Conservation (phyloP, 2,113 vertebrate species). For the Bombycilla garrulus region DNA sequence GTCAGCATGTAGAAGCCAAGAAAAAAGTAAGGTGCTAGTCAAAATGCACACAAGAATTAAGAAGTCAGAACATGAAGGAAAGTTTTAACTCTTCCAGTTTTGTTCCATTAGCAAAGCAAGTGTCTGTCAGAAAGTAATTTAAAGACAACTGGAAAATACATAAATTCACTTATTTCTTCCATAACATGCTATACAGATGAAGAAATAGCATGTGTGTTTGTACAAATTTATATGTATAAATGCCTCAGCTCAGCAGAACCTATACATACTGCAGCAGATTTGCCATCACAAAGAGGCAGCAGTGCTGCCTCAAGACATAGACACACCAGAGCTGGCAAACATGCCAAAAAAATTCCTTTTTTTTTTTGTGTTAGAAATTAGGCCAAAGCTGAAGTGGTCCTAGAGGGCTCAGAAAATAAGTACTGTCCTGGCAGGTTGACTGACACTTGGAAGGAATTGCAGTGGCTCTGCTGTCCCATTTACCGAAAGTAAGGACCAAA, state of each 20-base stretch:
- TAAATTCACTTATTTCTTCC: background rate
- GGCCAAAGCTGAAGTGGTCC: background rate
- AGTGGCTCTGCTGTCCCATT: background rate
- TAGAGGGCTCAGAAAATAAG: background rate
- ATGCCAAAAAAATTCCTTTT: background rate
- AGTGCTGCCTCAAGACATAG: background rate
- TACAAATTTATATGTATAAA: background rate
- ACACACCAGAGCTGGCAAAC: background rate
- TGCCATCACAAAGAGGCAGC: background rate
- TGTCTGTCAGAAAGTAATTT: background rate
- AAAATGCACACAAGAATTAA: background rate
- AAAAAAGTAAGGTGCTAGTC: background rate
- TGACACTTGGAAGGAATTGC: background rate
- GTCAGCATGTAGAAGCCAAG: constrained; percentile 47
- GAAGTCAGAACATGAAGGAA: background rate
- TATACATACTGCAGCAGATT: background rate
- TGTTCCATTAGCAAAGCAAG: background rate
- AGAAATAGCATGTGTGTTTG: background rate
- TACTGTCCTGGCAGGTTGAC: background rate
- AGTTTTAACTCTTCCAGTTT: background rate
- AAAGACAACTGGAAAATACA: background rate
- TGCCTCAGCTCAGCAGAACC: background rate
- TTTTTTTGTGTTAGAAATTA: background rate
- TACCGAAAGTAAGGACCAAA: background rate
- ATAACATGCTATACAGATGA: background rate